These are phyloP conservation scores for Melanotaenia boesemani DNA, from an alignment of 2,797 vertebrate species.

Conservation along the genomic window DNA sequence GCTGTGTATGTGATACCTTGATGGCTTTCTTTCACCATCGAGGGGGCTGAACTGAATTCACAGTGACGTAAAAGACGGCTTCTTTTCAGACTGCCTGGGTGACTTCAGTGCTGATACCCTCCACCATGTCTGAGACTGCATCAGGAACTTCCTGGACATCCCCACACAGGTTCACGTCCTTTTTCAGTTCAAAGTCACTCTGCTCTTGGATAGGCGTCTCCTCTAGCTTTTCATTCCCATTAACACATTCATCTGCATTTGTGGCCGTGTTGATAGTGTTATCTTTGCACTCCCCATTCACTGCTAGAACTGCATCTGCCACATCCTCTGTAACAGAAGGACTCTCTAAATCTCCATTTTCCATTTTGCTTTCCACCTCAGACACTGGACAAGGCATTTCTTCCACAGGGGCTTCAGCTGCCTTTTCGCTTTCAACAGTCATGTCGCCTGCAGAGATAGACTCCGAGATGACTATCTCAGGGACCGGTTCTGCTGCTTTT, in stretches of 20 bases:
- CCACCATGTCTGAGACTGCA: conserved; percentile 66
- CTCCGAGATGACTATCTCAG: conserved; percentile 79
- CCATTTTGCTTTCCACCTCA: conserved; percentile 66
- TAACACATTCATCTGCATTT: conserved; percentile 75
- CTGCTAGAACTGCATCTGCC: conserved; percentile 49
- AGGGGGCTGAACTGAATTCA: conserved; percentile 60
- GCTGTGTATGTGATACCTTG: conserved; percentile 64
- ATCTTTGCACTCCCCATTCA: conserved; percentile 75
- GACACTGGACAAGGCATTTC: conserved; percentile 49
- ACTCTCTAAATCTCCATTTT: conserved; percentile 78
- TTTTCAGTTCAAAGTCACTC: conserved; percentile 83
- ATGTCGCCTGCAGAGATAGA: conserved; percentile 63
- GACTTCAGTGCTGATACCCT: conserved; percentile 69
- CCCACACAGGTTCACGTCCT: conserved; percentile 74
- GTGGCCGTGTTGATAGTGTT: conserved; percentile 26
- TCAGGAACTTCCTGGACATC: conserved; percentile 69
- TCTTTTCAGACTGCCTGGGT: conserved; percentile 78
- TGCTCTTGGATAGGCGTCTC: conserved; percentile 67
- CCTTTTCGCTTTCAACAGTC: conserved; percentile 52
- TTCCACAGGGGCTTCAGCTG: conserved; percentile 27
- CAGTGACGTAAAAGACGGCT: conserved; percentile 48
- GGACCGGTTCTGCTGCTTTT: conserved; percentile 66
- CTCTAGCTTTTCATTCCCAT: conserved; percentile 70
- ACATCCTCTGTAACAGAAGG: conserved; percentile 53
- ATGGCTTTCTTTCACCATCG: conserved; percentile 54